These are phyloP conservation scores for Atopsyche davidsoni DNA, from an alignment of 1,140 invertebrate species.

Conservation along the genomic window DNA sequence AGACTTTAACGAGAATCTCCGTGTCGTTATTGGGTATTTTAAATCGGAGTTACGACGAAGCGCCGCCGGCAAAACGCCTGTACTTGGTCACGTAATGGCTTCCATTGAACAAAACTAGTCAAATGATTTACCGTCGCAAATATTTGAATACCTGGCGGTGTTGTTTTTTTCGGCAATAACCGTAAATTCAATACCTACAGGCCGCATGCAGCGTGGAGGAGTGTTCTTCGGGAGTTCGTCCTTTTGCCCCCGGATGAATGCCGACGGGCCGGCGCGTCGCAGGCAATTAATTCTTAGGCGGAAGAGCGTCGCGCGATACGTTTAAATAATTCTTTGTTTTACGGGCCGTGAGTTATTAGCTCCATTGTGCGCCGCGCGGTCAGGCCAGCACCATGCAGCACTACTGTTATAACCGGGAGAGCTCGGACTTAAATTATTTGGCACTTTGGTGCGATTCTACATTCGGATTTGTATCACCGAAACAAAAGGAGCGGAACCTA, in stretches of 20 bases:
- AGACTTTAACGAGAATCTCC: too few relatives aligned
- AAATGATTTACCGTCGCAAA: slow-evolving; percentile 26
- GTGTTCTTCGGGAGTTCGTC: slow-evolving; percentile 17
- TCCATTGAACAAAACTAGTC: slow-evolving; percentile 10
- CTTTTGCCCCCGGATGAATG: background rate
- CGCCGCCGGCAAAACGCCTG: background rate
- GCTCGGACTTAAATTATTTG: too few relatives aligned
- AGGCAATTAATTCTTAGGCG: slow-evolving; percentile 30
- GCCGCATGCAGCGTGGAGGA: slow-evolving; percentile 24
- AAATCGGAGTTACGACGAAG: too few relatives aligned
- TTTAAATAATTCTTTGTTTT: slow-evolving; percentile 32
- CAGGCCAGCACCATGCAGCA: too few relatives aligned
- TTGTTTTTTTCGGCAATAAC: slow-evolving; percentile 26
- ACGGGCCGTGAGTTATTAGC: slow-evolving; percentile 23
- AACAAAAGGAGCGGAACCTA: too few relatives aligned
- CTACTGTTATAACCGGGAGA: too few relatives aligned
- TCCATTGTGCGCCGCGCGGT: slow-evolving; percentile 18
- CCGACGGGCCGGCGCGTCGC: slow-evolving; percentile 11
- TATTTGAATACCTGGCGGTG: slow-evolving; percentile 23
- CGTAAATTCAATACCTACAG: slow-evolving; percentile 26
- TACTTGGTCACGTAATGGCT: slow-evolving; percentile 10
- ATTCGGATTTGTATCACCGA: too few relatives aligned
- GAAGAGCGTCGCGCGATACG: slow-evolving; percentile 30
- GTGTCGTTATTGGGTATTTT: too few relatives aligned
- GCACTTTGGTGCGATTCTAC: background rate